phyloP scores from a whole-genome alignment of 2,797 vertebrate genomes.

The Odontamblyopus lacepedii region DNA sequence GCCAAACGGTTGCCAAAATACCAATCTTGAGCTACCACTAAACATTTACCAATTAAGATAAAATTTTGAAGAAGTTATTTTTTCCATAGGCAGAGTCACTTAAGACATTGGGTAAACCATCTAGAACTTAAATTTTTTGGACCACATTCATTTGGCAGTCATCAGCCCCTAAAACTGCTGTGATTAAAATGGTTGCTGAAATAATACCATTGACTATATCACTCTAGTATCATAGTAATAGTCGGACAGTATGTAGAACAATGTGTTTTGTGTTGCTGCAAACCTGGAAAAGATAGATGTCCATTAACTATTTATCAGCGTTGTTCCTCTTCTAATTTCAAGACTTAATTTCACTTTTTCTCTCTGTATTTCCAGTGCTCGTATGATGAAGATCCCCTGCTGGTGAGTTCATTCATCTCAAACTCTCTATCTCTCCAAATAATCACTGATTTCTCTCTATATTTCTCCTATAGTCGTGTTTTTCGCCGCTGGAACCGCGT shows the following conservation, averaged over 20 bases:
- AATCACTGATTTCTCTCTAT: background rate
- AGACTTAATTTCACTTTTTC: background rate
- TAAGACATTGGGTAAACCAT: too few relatives aligned
- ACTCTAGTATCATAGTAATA: background rate
- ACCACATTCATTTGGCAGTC: too few relatives aligned
- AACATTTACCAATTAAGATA: too few relatives aligned
- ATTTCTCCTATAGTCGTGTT: conserved; percentile 75
- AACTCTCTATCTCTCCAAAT: background rate
- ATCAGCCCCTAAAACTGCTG: too few relatives aligned
- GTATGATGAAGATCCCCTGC: conserved; percentile 69
- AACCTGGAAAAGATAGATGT: background rate
- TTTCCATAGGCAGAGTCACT: too few relatives aligned
- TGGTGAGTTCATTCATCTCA: conserved; percentile 63
- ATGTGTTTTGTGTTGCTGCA: background rate
- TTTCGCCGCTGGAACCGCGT: conserved; percentile 92
- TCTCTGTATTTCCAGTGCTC: conserved; percentile 50
- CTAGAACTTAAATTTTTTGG: too few relatives aligned
- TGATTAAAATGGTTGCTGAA: too few relatives aligned
- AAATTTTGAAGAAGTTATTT: too few relatives aligned
- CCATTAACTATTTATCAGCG: background rate
- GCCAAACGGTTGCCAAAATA: too few relatives aligned
- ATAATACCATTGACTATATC: too few relatives aligned
- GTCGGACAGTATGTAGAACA: background rate
- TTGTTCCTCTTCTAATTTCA: background rate
- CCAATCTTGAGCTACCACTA: too few relatives aligned